phyloP scores from a whole-genome alignment of 2,888 invertebrate genomes.

The Zaprionus obscuricornis region DNA sequence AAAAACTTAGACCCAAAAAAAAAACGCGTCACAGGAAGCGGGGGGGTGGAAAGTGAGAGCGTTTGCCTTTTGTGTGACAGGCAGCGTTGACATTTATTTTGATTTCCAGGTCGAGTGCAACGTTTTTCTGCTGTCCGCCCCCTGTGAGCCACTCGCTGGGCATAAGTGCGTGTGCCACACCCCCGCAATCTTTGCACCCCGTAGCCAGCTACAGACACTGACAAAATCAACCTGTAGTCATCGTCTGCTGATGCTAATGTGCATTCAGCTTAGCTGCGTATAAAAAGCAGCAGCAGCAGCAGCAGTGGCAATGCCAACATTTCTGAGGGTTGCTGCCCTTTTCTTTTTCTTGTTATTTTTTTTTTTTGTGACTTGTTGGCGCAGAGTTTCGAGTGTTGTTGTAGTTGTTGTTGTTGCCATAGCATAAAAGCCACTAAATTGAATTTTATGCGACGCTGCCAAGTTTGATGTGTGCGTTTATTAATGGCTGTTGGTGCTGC shows the following conservation, averaged over 20 bases:
- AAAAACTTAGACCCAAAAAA: conserved; percentile 74
- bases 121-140: conserved; percentile 13
- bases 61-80: conserved; percentile 62
- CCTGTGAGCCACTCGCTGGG: neutral
- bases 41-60: neutral
- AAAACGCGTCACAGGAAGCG: conserved; percentile 28
- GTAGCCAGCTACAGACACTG: conserved; percentile 13
- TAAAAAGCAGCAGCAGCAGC: no score
- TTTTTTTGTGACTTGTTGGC: conserved; percentile 27
- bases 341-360: conserved; percentile 32
- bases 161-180: conserved; percentile 44
- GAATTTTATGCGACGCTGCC: conserved; percentile 72
- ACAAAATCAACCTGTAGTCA: conserved; percentile 43
- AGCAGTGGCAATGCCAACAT: conserved; percentile 25
- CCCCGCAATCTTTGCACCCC: neutral
- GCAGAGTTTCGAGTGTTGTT: no score
- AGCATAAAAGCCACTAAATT: conserved; percentile 67
- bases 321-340: conserved; percentile 56
- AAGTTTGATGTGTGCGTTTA: conserved; percentile 72
- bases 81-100: conserved; percentile 74
- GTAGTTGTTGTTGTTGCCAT: conserved; percentile 32
- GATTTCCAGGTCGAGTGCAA: conserved; percentile 75
- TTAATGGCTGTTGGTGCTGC: conserved; percentile 59
- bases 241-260: conserved; percentile 66
- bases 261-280: conserved; percentile 63